These are phyloP conservation scores for Silurus glanis DNA, from an alignment of 2,113 vertebrate species.

Conservation along the genomic window DNA sequence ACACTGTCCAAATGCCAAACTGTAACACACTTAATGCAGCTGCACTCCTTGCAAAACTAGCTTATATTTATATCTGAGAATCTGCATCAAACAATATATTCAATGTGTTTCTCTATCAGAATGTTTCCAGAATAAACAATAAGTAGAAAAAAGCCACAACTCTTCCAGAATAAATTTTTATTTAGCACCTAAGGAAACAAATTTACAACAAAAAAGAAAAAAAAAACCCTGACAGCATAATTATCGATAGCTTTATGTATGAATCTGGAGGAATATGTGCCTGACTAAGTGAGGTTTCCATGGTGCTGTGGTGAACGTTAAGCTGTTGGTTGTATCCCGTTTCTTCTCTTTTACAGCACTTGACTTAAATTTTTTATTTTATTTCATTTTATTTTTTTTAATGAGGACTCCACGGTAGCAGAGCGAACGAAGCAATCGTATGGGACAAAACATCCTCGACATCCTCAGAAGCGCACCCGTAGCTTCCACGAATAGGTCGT, in stretches of 20 bases:
- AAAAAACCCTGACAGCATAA: constrained; percentile 46
- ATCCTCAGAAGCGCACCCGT: constrained; percentile 76
- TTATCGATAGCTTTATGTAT: constrained; percentile 36
- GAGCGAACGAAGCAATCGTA: background rate
- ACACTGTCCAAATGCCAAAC: background rate
- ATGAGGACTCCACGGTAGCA: constrained; percentile 4
- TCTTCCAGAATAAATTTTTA: constrained; percentile 58
- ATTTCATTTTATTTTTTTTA: background rate
- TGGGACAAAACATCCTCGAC: background rate
- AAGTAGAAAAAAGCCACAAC: constrained; percentile 13
- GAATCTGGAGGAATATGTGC: constrained; percentile 62
- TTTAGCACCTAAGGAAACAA: constrained; percentile 54
- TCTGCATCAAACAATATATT: background rate
- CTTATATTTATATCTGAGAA: background rate
- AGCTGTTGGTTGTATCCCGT: background rate
- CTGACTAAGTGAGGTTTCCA: constrained; percentile 59
- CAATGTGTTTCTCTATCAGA: background rate
- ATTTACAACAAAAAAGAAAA: constrained; percentile 56
- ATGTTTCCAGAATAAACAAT: constrained; percentile 19
- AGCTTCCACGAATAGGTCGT: constrained; percentile 95
- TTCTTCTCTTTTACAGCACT: constrained; percentile 1
- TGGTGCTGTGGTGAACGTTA: constrained; percentile 39
- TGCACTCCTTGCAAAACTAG: background rate
- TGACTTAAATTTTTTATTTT: background rate
- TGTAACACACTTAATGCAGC: background rate